These are phyloP conservation scores for Abrostola triplasia DNA, from an alignment of 2,888 invertebrate species.

Conservation along the genomic window DNA sequence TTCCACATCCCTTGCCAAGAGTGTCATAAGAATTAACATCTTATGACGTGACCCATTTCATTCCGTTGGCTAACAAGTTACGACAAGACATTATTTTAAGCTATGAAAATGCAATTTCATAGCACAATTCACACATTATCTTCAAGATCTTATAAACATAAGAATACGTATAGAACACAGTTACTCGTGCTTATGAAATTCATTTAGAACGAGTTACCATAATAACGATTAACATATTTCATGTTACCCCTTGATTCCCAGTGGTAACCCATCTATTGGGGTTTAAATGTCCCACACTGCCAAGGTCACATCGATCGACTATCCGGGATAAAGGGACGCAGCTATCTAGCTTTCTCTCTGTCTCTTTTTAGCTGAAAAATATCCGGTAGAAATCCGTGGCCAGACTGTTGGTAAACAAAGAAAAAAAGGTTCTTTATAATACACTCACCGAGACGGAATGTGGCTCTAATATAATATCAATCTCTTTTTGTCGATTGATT, in stretches of 20 bases:
- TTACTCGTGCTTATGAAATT: not conserved
- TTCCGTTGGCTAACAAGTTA: not conserved
- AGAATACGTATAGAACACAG: not conserved
- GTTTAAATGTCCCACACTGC: conserved; percentile 69
- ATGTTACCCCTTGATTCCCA: conserved; percentile 37
- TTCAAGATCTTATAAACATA: not conserved
- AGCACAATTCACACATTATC: not conserved
- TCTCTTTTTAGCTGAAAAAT: conserved; percentile 58
- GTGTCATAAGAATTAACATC: not conserved
- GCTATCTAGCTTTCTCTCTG: conserved; percentile 47
- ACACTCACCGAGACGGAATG: too few relatives aligned
- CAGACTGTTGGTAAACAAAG: conserved; percentile 73
- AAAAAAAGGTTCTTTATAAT: conserved; percentile 12
- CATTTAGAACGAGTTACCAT: too few relatives aligned
- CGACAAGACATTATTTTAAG: not conserved
- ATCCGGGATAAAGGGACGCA: conserved; percentile 60
- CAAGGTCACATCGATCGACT: conserved; percentile 84
- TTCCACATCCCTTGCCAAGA: not conserved
- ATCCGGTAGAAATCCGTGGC: conserved; percentile 42
- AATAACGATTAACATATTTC: conserved; percentile 24
- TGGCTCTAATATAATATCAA: too few relatives aligned
- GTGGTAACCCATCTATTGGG: conserved; percentile 52
- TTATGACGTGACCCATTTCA: not conserved
- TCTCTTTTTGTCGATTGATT: too few relatives aligned
- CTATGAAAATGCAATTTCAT: not conserved